Conservation (phyloP, 2,113 vertebrate genomes). For the Strix aluco region DNA sequence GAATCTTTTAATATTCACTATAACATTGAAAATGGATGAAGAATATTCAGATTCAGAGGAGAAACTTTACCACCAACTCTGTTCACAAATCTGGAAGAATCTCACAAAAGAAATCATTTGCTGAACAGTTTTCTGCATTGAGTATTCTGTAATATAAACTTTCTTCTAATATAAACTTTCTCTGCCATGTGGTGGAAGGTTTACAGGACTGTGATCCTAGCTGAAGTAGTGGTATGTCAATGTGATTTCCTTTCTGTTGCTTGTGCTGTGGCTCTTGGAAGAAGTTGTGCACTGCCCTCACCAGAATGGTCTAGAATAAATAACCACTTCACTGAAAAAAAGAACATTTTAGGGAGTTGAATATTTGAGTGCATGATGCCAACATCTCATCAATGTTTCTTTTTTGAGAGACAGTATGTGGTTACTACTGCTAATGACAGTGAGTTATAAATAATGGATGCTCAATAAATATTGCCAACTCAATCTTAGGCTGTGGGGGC, state of each 20-base stretch:
- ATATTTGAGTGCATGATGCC: not conserved
- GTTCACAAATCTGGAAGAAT: not conserved
- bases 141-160: not conserved
- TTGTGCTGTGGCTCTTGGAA: not conserved
- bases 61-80: not conserved
- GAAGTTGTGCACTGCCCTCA: not conserved
- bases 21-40: not conserved
- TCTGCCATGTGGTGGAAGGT: not conserved
- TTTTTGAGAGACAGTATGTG: not conserved
- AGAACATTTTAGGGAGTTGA: not conserved
- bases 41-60: not conserved
- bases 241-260: not conserved
- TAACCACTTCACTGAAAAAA: not conserved
- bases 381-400: not conserved
- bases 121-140: not conserved
- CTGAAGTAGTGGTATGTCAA: not conserved
- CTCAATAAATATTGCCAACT: not conserved
- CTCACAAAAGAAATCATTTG: not conserved
- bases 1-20: not conserved
- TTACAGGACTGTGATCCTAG: not conserved
- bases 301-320: not conserved
- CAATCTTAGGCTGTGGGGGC: rapidly evolving
- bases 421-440: not conserved
- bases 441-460: not conserved
- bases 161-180: not conserved